Evolutionary conservation across 2,113 vertebrate species (phyloP), one percentile per base, ranked within the genome.

Genomic region (Pedionomus torquatus): DNA sequence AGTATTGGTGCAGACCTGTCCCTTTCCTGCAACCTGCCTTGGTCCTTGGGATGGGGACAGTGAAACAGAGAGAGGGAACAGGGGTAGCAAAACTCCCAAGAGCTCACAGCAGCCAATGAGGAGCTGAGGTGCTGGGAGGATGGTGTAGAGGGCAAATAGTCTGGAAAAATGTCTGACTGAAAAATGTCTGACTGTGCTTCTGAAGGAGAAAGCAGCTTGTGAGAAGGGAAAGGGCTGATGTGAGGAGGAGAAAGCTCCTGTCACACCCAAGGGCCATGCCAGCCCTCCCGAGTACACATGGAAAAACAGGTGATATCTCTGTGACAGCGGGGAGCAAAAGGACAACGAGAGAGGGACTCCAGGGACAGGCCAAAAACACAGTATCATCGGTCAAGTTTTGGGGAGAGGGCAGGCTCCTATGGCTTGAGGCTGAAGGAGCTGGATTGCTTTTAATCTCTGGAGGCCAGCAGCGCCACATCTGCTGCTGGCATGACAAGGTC

Each of bases 371-470:
- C 2, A 1, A 68, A 49, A 30, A 9, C 2, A 2, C 24, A 4
- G 44, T 49, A 28, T 20, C 6, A 1, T 28, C 0, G 1, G n/a
- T 13, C 30, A 19, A 16, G 10, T 58, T 35, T 30, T 12, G 18
- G 65, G 65, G 85, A 46, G 26, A 33, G 39, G 55, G 10, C 20
- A 21, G 48, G 39, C 13, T 44, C 14, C 24, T 11, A 8, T 21
- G 14, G 21, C 31, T 26, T 54, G 43, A 23, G 11, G 10, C 44
- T 81, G 43, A 35, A 31, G 43, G 9, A 44, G 26, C 11, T 31
- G 52, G 37, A 41, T 25, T 12, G 21, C 17, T 81, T 65, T 25
- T 12, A 13, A 7, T 74, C 8, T 64, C 35, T 20, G 37, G 51
- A 41, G 35, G 35, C 48, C 66, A 60, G 52, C 24, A 51, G 41